Percentiles rank a stretch among this genome's conserved stretches.
These are phyloP conservation scores for Lepilemur ruficaudatus DNA, from an alignment of 2,797 vertebrate species.

Conservation along the genomic window DNA sequence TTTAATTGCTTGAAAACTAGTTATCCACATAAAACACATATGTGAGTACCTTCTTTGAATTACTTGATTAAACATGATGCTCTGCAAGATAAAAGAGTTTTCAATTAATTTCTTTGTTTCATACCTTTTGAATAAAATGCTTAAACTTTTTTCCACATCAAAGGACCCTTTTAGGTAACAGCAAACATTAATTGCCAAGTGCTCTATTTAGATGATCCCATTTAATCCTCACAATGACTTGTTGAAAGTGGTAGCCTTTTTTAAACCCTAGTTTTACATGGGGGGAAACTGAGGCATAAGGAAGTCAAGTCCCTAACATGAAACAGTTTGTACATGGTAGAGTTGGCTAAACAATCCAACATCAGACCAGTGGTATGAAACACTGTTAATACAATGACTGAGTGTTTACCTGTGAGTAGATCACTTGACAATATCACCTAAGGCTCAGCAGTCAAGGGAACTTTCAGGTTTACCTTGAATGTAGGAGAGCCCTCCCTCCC, in stretches of 20 bases:
- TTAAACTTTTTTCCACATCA: neutral
- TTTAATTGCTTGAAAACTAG: neutral
- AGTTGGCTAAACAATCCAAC: neutral
- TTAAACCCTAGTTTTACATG: slow-evolving; percentile 72
- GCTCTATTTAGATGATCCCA: neutral
- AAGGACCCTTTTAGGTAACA: neutral
- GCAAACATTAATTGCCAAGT: neutral
- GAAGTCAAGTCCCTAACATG: neutral
- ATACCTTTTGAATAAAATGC: slow-evolving; percentile 6
- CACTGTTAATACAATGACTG: neutral
- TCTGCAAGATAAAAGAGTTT: slow-evolving; percentile 7
- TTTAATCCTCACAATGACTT: neutral
- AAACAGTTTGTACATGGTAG: neutral
- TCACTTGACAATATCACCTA: neutral
- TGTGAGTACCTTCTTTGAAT: neutral
- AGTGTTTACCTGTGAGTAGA: slow-evolving; percentile 42
- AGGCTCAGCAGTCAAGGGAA: neutral
- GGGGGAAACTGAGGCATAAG: neutral
- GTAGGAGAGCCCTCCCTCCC: neutral
- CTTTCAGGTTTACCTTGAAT: neutral
- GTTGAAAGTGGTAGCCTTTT: slow-evolving; percentile 48
- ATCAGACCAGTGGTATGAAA: neutral
- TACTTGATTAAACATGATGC: neutral
- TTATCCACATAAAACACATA: neutral
- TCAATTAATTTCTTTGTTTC: neutral